Evolutionary conservation across 2,797 vertebrate species (phyloP).

Genomic region (Spea hammondii): DNA sequence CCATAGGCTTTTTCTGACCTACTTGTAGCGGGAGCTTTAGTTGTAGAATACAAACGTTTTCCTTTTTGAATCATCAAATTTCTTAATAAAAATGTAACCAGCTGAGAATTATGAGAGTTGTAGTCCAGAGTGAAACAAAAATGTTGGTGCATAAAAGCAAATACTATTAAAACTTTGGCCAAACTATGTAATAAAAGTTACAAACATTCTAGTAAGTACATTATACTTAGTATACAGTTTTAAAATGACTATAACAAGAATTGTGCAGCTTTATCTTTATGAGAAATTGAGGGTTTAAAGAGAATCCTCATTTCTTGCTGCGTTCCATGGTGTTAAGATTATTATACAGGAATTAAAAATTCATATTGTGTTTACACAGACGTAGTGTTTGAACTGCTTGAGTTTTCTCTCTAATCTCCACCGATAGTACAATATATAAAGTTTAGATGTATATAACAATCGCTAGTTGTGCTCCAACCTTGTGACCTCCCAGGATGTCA

Average conservation of each 20-base stretch:
- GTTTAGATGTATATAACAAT: not conserved
- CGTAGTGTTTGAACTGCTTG: not conserved
- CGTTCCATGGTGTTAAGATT: not conserved
- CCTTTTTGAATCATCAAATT: too few species aligned
- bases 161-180: too few species aligned
- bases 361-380: not conserved
- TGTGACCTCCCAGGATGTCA: constrained; percentile 4
- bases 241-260: not conserved
- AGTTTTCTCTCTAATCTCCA: not conserved
- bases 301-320: not conserved
- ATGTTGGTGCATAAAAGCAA: too few species aligned
- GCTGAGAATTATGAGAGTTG: too few species aligned
- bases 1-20: too few species aligned
- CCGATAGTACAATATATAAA: not conserved
- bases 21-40: too few species aligned
- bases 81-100: too few species aligned
- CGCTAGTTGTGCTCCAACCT: not conserved
- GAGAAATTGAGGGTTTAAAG: not conserved
- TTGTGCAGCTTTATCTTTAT: not conserved
- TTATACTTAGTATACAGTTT: not conserved
- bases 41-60: too few species aligned
- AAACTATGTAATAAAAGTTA: too few species aligned
- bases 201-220: not conserved
- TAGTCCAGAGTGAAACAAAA: too few species aligned
- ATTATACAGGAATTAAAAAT: constrained; percentile 10